Conservation (phyloP, 2,797 vertebrate species). For the Lophotriccus pileatus region DNA sequence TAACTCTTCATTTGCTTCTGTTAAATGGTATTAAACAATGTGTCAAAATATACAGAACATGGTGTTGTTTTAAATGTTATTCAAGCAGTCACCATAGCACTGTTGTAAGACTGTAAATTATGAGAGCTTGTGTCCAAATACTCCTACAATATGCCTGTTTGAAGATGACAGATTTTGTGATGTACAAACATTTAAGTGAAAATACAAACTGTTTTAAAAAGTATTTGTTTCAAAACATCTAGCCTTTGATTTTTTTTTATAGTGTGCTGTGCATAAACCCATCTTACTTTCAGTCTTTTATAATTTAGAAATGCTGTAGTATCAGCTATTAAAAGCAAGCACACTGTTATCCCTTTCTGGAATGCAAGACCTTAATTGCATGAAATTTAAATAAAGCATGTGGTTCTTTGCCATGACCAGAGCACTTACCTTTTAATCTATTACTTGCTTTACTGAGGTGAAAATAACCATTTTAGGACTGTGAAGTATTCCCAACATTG, state of each 20-base stretch:
- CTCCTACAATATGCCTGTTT: not conserved
- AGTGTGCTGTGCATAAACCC: not conserved
- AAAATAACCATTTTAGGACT: not conserved
- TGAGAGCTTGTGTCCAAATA: not conserved
- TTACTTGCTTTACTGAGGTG: not conserved
- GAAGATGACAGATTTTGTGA: not conserved
- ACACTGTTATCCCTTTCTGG: not conserved
- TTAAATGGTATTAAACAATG: not conserved
- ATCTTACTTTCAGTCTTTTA: not conserved
- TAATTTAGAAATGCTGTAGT: not conserved
- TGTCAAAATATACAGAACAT: not conserved
- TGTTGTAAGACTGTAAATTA: not conserved
- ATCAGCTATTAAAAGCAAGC: not conserved
- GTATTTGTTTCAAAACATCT: not conserved
- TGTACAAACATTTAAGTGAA: slow-evolving; percentile 22
- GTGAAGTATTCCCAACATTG: not conserved
- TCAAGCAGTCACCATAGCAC: not conserved
- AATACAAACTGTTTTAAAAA: not conserved
- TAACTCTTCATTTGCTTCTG: not conserved
- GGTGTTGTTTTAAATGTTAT: not conserved
- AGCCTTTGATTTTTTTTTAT: not conserved
- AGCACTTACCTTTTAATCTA: not conserved
- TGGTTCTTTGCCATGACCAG: not conserved
- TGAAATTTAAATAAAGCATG: not conserved
- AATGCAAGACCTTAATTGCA: not conserved